phyloP scores from a whole-genome alignment of 2,113 vertebrate genomes.

The Megaceryle maxima region DNA sequence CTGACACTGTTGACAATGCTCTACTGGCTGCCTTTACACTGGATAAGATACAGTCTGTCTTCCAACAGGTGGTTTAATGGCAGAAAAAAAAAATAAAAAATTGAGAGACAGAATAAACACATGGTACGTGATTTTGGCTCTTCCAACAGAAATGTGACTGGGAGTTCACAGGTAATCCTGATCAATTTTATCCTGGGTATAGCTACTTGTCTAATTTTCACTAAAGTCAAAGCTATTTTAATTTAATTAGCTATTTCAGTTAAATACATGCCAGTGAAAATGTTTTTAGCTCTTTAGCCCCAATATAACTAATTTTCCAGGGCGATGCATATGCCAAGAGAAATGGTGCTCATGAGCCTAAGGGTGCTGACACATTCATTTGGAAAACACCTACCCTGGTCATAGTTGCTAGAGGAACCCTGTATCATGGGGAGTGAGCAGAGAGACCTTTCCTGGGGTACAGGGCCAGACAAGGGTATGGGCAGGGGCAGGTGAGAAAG shows the following conservation, averaged over 20 bases:
- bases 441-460: not conserved
- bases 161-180: not conserved
- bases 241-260: constrained; percentile 26
- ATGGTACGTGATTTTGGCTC: not conserved
- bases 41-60: not conserved
- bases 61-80: constrained; percentile 51
- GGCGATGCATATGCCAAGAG: not conserved
- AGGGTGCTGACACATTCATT: not conserved
- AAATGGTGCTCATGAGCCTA: not conserved
- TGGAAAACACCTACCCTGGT: not conserved
- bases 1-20: not conserved
- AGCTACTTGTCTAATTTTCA: constrained; percentile 18
- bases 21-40: not conserved
- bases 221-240: not conserved
- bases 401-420: not conserved
- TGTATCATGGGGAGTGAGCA: rapidly evolving
- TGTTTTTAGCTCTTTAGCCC: not conserved
- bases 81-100: not conserved
- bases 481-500: not conserved
- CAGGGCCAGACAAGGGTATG: not conserved
- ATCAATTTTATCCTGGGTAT: not conserved
- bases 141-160: not conserved
- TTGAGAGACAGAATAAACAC: not conserved
- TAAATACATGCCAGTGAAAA: not conserved
- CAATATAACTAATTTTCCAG: not conserved